Conservation (phyloP, 2,113 vertebrate species). For the Peromyscus leucopus region DNA sequence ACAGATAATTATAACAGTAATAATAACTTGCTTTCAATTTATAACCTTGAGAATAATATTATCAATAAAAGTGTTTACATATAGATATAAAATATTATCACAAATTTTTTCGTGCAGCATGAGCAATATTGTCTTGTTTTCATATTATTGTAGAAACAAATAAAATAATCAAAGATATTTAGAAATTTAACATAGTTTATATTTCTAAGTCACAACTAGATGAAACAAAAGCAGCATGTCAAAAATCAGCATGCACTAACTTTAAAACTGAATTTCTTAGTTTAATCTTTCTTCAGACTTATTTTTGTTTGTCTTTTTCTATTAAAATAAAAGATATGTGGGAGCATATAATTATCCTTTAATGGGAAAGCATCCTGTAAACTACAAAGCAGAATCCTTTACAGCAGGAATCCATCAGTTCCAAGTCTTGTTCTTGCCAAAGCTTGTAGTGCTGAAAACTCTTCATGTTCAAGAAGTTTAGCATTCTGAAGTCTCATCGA, state of each 20-base stretch:
- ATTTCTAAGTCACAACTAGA: not conserved
- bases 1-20: not conserved
- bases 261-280: constrained; percentile 1
- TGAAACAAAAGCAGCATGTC: not conserved
- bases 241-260: not conserved
- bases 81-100: not conserved
- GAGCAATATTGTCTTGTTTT: not conserved
- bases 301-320: not conserved
- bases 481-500: constrained; percentile 40
- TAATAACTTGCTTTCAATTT: not conserved
- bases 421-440: constrained; percentile 1
- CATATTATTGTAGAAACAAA: too few relatives aligned
- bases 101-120: not conserved
- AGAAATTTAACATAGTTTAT: not conserved
- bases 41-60: not conserved
- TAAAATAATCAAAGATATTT: not conserved
- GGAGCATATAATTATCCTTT: constrained; percentile 4
- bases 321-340: not conserved
- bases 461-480: constrained; percentile 4
- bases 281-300: not conserved
- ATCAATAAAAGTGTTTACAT: not conserved
- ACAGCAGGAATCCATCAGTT: not conserved
- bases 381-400: constrained; percentile 13
- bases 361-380: not conserved
- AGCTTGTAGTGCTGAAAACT: not conserved